Conservation (phyloP, 2,888 invertebrate species). For the Morpho achilles region DNA sequence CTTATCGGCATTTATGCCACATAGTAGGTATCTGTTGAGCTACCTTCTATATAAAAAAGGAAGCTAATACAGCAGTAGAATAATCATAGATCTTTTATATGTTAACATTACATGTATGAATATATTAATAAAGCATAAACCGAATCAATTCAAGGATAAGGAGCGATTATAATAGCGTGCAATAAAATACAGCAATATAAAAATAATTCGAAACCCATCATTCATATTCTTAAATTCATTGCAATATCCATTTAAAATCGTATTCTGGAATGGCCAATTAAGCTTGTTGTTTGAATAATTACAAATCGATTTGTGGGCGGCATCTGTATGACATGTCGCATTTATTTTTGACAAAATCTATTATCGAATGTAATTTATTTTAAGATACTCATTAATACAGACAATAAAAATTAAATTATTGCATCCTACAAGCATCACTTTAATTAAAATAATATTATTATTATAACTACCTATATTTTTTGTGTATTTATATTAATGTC, state of each 20-base stretch:
- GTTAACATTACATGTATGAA: too few species aligned
- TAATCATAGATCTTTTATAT: too few species aligned
- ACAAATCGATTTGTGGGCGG: slow-evolving; percentile 45
- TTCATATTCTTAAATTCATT: slow-evolving; percentile 7
- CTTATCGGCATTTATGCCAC: too few species aligned
- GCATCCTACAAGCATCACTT: background rate
- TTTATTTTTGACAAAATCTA: slow-evolving; percentile 47
- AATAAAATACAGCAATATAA: background rate
- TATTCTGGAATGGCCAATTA: slow-evolving; percentile 65
- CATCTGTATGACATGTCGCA: slow-evolving; percentile 47
- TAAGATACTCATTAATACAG: slow-evolving; percentile 8
- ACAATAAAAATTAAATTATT: slow-evolving; percentile 9
- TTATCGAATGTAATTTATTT: slow-evolving; percentile 25
- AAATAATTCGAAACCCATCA: slow-evolving; percentile 4
- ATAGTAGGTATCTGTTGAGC: too few species aligned
- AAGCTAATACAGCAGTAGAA: too few species aligned
- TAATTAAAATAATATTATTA: background rate
- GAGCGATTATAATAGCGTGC: too few species aligned
- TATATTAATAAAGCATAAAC: too few species aligned
- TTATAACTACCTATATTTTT: background rate
- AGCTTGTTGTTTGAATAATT: slow-evolving; percentile 43
- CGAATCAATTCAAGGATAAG: too few species aligned
- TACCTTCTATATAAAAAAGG: too few species aligned
- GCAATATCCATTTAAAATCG: slow-evolving; percentile 53
- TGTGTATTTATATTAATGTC: too few species aligned